Conservation (phyloP, 2,113 vertebrate genomes). For the Menidia beryllina region DNA sequence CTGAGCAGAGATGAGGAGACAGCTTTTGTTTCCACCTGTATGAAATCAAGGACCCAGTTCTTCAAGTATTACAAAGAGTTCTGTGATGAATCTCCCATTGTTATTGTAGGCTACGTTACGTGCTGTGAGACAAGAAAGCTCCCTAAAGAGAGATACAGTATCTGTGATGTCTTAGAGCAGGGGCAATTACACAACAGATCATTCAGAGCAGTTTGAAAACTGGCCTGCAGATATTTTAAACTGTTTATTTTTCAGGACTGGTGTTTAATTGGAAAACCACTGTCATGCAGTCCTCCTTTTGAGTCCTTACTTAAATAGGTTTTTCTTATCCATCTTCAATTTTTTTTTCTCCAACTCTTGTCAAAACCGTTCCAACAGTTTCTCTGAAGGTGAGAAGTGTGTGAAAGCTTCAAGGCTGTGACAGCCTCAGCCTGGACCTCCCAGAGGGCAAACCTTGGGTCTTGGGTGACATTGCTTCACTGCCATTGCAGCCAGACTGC, state of each 20-base stretch:
- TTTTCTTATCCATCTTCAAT: slow-evolving; percentile 4
- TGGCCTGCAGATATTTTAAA: no score
- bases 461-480: slow-evolving; percentile 25
- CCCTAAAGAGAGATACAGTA: neutral
- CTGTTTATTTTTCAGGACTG: neutral
- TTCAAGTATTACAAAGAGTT: neutral
- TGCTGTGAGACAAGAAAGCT: neutral
- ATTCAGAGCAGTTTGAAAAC: no score
- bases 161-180: no score
- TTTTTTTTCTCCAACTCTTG: neutral
- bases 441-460: slow-evolving; percentile 43
- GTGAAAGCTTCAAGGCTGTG: slow-evolving; percentile 59
- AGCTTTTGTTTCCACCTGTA: neutral
- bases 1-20: neutral
- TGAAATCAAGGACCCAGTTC: neutral
- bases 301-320: neutral
- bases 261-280: neutral
- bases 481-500: slow-evolving; percentile 27
- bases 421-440: slow-evolving; percentile 58
- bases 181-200: no score
- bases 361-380: slow-evolving; percentile 34
- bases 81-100: neutral
- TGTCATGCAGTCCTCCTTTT: neutral
- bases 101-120: neutral
- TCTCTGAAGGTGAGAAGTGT: slow-evolving; percentile 67